Conservation (phyloP, 1,140 invertebrate genomes). For the Gonatopus flavifemur region DNA sequence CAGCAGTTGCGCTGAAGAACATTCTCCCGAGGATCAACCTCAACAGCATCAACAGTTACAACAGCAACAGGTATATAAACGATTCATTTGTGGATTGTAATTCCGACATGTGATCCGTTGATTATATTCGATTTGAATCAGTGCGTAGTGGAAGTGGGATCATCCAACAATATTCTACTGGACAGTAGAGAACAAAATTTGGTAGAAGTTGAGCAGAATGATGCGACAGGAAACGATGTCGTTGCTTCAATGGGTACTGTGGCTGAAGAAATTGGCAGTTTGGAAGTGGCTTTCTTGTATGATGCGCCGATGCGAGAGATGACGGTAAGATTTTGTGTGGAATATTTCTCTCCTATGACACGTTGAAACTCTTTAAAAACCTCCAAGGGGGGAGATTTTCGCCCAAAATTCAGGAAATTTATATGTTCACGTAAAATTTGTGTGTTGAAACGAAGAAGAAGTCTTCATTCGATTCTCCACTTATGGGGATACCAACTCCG, state of each 20-base stretch:
- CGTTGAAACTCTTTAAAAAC: no score
- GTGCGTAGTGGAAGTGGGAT: slow-evolving; percentile 54
- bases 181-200: slow-evolving; percentile 47
- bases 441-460: no score
- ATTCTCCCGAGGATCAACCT: slow-evolving; percentile 38
- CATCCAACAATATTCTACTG: slow-evolving; percentile 40
- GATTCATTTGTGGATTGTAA: not conserved
- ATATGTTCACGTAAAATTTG: no score
- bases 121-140: slow-evolving; percentile 7
- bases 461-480: no score
- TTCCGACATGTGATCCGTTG: not conserved
- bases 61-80: slow-evolving; percentile 41
- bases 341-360: no score
- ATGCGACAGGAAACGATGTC: slow-evolving; percentile 37
- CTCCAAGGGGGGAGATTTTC: no score
- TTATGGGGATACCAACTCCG: not conserved
- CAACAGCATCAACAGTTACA: no score
- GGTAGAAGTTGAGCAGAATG: slow-evolving; percentile 45
- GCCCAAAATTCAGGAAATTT: no score
- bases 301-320: slow-evolving; percentile 86
- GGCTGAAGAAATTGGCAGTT: slow-evolving; percentile 66
- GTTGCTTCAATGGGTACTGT: slow-evolving; percentile 43
- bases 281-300: slow-evolving; percentile 87
- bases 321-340: slow-evolving; percentile 63
- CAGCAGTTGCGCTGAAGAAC: slow-evolving; percentile 42